Base-by-base conservation (phyloP, 2,113 vertebrate genomes). In the Malurus alboscapulatus region DNA sequence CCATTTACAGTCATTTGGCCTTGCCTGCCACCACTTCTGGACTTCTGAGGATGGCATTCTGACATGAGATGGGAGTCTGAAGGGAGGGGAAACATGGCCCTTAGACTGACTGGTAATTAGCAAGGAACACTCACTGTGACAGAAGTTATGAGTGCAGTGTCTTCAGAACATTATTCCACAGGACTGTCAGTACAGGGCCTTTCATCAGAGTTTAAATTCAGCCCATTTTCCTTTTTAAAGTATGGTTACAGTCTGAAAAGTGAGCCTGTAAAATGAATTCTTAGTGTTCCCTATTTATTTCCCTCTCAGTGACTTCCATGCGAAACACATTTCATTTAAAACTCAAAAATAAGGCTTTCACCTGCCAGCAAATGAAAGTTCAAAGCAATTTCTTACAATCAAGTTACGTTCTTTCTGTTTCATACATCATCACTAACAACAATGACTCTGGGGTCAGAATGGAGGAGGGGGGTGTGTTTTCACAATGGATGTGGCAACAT, bases 361-460 rank as follows among this genome's bases (percentile, higher is more conserved):
- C 63, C 82, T 92, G 77, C 59, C 71, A 89, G 80, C 48, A 92
- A 94, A 87, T 59, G 26, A 21, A 84, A 94, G 84, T 92, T 96
- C 90, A 79, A 86, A 89, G 59, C 76, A 63, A 92, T 95, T 88
- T 82, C 68, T 93, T 84, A 83, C 68, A 89, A 92, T 92, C 91
- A 90, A 77, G 57, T 83, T 94, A 85, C 72, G 81, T 57, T 78
- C 63, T 76, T 96, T 91, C 85, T 84, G 71, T 86, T 95, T 95
- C 93, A 88, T 94, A 87, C 51, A 78, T 90, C 76, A 69, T 63
- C 69, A 84, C 75, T 92, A 95, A 85, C 78, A 94, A 87, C 67
- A 81, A 84, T 55, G 75, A 95, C 92, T 86, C 69, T 81, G 69
- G n/a, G 76, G 74, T 96, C 92, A 93, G 86, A 93, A 92, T 44